A percentile compares a stretch with the other conserved stretches of the same genome.
Conservation (phyloP, 2,888 invertebrate species). For the Ypsolopha scabrella region DNA sequence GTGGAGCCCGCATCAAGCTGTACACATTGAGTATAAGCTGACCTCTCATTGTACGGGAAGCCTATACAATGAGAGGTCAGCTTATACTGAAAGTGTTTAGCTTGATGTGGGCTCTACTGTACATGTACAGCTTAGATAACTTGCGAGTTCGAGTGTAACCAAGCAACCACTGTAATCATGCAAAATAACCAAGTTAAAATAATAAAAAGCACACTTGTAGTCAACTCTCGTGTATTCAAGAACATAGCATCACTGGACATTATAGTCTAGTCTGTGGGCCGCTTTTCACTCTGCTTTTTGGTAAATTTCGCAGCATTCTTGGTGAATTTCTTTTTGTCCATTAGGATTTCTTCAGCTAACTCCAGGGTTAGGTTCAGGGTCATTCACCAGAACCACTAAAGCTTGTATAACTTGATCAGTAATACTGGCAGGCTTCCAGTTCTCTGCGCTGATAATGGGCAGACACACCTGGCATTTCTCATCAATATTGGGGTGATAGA, state of each 20-base stretch:
- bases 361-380: slow-evolving; percentile 99
- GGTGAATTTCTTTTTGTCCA: slow-evolving; percentile 96
- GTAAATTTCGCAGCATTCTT: slow-evolving; percentile 99
- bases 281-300: slow-evolving; percentile 97
- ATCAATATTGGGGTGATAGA: slow-evolving; percentile 99
- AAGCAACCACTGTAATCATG: slow-evolving; percentile 2
- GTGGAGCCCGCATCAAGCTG: no score
- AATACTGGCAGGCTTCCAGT: slow-evolving; percentile 99
- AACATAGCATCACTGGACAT: slow-evolving; percentile 1
- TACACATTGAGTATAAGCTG: no score
- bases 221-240: neutral
- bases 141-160: slow-evolving; percentile 13
- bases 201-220: neutral
- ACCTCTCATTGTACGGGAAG: no score
- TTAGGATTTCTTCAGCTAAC: slow-evolving; percentile 95
- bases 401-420: slow-evolving; percentile 98
- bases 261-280: slow-evolving; percentile 81
- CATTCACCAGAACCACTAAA: slow-evolving; percentile 94
- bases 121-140: slow-evolving; percentile 29
- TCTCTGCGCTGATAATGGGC: slow-evolving; percentile 97
- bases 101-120: no score
- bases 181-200: neutral
- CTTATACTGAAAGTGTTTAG: no score
- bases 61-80: no score
- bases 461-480: slow-evolving; percentile 99